Evolutionary conservation across 1,140 invertebrate genomes (phyloP).

Genomic region (Ceratosolen fusciceps): DNA sequence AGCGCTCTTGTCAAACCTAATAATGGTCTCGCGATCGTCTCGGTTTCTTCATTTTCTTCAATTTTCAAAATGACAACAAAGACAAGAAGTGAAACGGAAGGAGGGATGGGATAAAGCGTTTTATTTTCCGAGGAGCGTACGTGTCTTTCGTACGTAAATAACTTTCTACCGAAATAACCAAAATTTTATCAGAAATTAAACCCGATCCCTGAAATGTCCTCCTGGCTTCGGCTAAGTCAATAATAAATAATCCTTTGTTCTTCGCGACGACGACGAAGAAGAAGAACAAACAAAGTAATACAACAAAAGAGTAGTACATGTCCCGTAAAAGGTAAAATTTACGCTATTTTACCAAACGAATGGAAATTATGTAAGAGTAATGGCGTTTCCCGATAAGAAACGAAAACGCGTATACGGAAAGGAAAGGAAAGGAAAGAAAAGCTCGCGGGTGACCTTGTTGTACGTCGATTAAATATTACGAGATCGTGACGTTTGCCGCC

Average conservation of each 20-base stretch:
- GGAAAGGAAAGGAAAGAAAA: background rate
- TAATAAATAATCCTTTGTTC: no score
- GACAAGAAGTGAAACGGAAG: no score
- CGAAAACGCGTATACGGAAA: background rate
- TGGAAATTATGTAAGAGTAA: background rate
- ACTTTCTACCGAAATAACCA: slow-evolving; percentile 14
- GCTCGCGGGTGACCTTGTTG: background rate
- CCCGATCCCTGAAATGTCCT: no score
- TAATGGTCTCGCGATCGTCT: slow-evolving; percentile 8
- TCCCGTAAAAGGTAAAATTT: no score
- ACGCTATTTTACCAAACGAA: background rate
- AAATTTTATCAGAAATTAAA: background rate
- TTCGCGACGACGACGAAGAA: no score
- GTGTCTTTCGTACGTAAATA: no score
- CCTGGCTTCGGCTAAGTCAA: no score
- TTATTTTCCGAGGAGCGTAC: background rate
- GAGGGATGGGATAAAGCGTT: no score
- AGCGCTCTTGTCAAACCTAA: slow-evolving; percentile 11
- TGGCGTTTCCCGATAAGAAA: no score
- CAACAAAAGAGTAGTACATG: no score
- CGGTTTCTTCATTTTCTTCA: background rate
- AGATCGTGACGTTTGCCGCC: background rate
- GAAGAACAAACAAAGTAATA: no score
- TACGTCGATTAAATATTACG: background rate
- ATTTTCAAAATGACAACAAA: no score